phyloP scores from a whole-genome alignment of 1,140 invertebrate species.

The Tetramorium parvispinum region DNA sequence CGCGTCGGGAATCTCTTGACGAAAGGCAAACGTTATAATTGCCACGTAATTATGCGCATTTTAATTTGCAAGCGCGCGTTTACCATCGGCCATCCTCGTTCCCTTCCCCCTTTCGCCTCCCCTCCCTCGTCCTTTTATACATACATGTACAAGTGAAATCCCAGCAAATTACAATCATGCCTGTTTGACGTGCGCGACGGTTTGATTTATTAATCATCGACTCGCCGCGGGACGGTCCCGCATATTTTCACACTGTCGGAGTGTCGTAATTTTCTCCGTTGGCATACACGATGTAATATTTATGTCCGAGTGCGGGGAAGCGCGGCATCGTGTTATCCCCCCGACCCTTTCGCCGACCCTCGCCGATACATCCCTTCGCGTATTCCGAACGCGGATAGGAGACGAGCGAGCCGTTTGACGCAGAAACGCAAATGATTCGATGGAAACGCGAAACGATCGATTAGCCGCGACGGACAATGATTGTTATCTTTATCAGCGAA shows the following conservation, averaged over 20 bases:
- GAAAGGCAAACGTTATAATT: constrained; percentile 78
- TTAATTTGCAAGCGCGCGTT: constrained; percentile 68
- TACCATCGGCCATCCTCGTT: not conserved
- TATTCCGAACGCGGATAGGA: not conserved
- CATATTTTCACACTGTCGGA: constrained; percentile 66
- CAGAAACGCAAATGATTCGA: constrained; percentile 19
- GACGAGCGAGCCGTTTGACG: constrained; percentile 46
- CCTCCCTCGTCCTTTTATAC: constrained; percentile 29
- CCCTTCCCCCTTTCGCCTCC: not conserved
- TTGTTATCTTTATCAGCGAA: constrained; percentile 68
- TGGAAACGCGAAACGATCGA: constrained; percentile 51
- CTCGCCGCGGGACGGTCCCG: constrained; percentile 58
- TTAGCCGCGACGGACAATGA: constrained; percentile 48
- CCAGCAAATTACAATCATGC: constrained; percentile 75
- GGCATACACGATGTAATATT: constrained; percentile 66
- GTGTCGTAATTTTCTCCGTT: constrained; percentile 69
- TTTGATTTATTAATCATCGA: constrained; percentile 81
- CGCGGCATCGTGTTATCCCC: constrained; percentile 15
- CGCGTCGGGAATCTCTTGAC: constrained; percentile 39
- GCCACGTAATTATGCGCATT: constrained; percentile 79
- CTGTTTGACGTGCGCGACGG: constrained; percentile 72
- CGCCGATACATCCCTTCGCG: not conserved
- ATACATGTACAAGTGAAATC: constrained; percentile 56
- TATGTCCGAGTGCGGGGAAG: constrained; percentile 47
- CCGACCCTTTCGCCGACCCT: not conserved